phyloP scores from a whole-genome alignment of 2,113 vertebrate genomes.

The Brevimyrus niger region DNA sequence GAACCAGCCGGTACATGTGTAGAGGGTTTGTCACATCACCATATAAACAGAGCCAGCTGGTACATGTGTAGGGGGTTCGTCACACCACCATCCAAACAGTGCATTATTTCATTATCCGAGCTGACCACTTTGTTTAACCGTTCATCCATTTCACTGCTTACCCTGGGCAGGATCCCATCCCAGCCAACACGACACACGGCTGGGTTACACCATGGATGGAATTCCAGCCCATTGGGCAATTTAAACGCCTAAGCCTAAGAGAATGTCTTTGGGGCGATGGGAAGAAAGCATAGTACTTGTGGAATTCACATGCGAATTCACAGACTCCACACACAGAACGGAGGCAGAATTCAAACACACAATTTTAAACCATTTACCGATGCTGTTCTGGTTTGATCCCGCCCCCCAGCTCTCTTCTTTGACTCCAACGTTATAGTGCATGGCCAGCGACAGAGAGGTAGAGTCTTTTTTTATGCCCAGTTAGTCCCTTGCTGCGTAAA shows the following conservation, averaged over 20 bases:
- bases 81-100: neutral
- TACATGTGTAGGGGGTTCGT: neutral
- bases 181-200: neutral
- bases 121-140: neutral
- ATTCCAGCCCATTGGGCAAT: neutral
- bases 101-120: neutral
- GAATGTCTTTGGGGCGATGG: neutral
- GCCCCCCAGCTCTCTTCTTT: neutral
- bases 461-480: neutral
- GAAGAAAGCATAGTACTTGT: neutral
- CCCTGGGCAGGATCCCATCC: neutral
- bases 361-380: neutral
- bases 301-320: neutral
- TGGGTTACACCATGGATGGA: neutral
- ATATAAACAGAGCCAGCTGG: neutral
- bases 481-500: neutral
- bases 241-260: neutral
- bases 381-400: neutral
- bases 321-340: neutral
- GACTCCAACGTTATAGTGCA: neutral
- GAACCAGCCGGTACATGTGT: neutral
- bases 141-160: neutral
- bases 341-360: neutral
- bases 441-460: neutral
- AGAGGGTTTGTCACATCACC: neutral